Evolutionary conservation across 1,140 invertebrate genomes (phyloP).

Genomic region (Zaprionus tsacasi): DNA sequence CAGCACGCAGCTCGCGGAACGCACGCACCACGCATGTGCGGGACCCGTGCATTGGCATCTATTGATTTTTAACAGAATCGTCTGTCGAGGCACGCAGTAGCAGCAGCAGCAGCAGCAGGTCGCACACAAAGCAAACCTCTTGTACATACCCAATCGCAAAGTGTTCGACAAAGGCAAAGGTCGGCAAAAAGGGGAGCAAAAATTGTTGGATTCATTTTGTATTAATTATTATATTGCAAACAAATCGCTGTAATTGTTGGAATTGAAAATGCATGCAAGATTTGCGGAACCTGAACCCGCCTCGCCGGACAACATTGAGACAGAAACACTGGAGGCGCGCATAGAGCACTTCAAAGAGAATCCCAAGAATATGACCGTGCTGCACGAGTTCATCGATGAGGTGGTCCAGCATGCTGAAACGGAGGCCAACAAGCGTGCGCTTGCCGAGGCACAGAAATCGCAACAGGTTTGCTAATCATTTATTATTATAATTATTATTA

Average conservation of each 20-base stretch:
- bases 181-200: conserved; percentile 9
- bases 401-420: conserved; percentile 75
- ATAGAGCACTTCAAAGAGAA: conserved; percentile 78
- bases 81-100: conserved; percentile 21
- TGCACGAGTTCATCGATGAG: conserved; percentile 77
- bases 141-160: conserved; percentile 70
- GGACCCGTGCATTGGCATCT: conserved; percentile 32
- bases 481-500: conserved; percentile 33
- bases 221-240: conserved; percentile 5
- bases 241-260: conserved; percentile 2
- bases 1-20: conserved; percentile 16
- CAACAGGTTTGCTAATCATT: conserved; percentile 77
- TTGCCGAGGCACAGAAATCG: conserved; percentile 62
- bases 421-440: conserved; percentile 67
- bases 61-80: conserved; percentile 64
- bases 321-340: conserved; percentile 63
- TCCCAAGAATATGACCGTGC: conserved; percentile 74
- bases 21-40: conserved; percentile 71
- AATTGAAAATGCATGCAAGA: conserved; percentile 70
- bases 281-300: conserved; percentile 75
- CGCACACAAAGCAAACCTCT: conserved; percentile 48
- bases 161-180: conserved; percentile 48
- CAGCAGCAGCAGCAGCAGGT: conserved; percentile 18
- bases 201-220: background rate
- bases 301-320: conserved; percentile 64